phyloP scores from a whole-genome alignment of 2,797 vertebrate species.

The Scleropages formosus region DNA sequence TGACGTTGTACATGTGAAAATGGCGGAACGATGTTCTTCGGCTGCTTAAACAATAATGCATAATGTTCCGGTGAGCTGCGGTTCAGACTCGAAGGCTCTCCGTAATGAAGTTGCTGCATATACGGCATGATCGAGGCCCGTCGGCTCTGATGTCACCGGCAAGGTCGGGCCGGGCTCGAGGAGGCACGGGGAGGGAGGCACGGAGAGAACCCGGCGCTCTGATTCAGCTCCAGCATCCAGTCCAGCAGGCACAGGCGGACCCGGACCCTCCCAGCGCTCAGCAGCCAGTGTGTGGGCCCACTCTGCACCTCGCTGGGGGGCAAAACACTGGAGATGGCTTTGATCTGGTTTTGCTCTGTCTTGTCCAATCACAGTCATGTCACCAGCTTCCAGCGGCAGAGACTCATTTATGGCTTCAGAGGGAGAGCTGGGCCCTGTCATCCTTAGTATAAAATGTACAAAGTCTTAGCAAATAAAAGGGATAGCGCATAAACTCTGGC shows the following conservation, averaged over 20 bases:
- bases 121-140: background rate
- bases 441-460: conserved; percentile 11
- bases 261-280: conserved; percentile 25
- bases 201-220: conserved; percentile 38
- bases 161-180: conserved; percentile 53
- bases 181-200: conserved; percentile 55
- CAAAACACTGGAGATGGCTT: conserved; percentile 82
- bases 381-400: conserved; percentile 69
- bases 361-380: conserved; percentile 81
- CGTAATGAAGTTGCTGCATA: conserved; percentile 1
- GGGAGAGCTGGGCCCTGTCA: conserved; percentile 42
- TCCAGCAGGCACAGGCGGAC: conserved; percentile 35
- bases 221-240: conserved; percentile 46
- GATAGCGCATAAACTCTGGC: background rate
- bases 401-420: conserved; percentile 71
- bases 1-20: conserved; percentile 70
- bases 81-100: conserved; percentile 2
- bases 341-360: conserved; percentile 80
- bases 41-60: background rate
- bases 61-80: conserved; percentile 31
- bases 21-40: too few species aligned
- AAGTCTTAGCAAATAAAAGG: conserved; percentile 11
- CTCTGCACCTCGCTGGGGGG: conserved; percentile 72
- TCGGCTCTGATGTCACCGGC: conserved; percentile 52
- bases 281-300: conserved; percentile 61